These are phyloP conservation scores for Peromyscus maniculatus DNA, from an alignment of 2,113 vertebrate genomes.

Conservation along the genomic window DNA sequence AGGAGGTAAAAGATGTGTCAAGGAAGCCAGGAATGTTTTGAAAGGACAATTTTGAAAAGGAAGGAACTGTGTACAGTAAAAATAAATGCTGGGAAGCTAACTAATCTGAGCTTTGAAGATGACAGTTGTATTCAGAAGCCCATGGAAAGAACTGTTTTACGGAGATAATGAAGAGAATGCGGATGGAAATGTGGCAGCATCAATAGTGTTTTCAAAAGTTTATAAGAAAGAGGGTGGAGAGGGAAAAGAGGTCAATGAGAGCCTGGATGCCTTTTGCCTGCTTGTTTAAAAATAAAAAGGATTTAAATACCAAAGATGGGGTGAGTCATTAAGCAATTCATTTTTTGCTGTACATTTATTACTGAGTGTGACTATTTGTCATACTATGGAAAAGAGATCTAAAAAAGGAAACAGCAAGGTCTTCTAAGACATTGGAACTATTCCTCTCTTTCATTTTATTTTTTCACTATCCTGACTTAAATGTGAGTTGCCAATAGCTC, in stretches of 20 bases:
- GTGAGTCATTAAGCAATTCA: background rate
- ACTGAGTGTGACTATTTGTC: background rate
- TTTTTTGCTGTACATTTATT: slow-evolving; percentile 16
- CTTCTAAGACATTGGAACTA: slow-evolving; percentile 14
- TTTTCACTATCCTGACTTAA: slow-evolving; percentile 13
- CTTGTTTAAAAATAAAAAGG: slow-evolving; percentile 65
- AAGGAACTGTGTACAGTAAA: background rate
- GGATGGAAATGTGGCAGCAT: background rate
- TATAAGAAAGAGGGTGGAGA: background rate
- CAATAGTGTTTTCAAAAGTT: background rate
- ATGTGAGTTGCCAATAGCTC: slow-evolving; percentile 12
- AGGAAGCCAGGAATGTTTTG: background rate
- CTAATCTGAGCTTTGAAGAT: background rate
- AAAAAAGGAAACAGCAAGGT: background rate
- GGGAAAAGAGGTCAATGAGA: slow-evolving; percentile 40
- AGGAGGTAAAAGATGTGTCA: background rate
- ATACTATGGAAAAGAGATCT: slow-evolving; percentile 16
- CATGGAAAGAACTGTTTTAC: background rate
- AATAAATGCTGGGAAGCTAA: background rate
- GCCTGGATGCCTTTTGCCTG: background rate
- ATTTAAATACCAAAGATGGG: slow-evolving; percentile 46
- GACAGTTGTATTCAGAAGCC: background rate
- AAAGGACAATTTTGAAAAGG: background rate
- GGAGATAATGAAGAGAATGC: background rate
- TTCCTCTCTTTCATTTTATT: background rate